Conservation (phyloP, 2,888 invertebrate genomes). For the Muschampia plurimacula region DNA sequence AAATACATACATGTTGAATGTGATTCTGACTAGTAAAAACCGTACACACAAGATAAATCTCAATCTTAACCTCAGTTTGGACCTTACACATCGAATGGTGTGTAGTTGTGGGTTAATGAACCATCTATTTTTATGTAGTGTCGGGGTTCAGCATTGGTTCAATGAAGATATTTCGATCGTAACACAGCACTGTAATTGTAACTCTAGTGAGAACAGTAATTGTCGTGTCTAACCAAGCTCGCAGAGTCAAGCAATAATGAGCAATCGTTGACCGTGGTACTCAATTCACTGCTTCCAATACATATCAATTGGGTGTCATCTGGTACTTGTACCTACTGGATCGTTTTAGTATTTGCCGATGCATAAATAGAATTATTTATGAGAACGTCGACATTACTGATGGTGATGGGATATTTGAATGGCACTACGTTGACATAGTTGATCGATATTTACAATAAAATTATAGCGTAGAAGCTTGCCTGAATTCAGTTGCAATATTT, state of each 20-base stretch:
- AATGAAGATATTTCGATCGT: background rate
- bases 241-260: background rate
- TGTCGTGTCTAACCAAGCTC: background rate
- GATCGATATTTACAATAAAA: slow-evolving; percentile 1
- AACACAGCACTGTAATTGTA: background rate
- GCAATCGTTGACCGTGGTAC: slow-evolving; percentile 48
- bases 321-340: slow-evolving; percentile 49
- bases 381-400: slow-evolving; percentile 31
- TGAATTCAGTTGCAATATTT: background rate
- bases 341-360: slow-evolving; percentile 53
- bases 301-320: slow-evolving; percentile 62
- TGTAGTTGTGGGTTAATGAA: too few relatives aligned
- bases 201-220: background rate
- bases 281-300: slow-evolving; percentile 56
- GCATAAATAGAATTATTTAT: slow-evolving; percentile 50
- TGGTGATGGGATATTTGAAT: background rate
- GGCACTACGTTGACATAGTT: background rate
- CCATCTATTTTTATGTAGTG: too few relatives aligned
- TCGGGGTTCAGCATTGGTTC: too few relatives aligned
- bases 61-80: too few relatives aligned
- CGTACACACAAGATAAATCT: too few relatives aligned
- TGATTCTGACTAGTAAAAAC: too few relatives aligned
- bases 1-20: too few relatives aligned
- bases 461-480: background rate
- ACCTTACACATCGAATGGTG: too few relatives aligned